These are phyloP conservation scores for Caranx ignobilis DNA, from an alignment of 2,113 vertebrate genomes.

Conservation along the genomic window DNA sequence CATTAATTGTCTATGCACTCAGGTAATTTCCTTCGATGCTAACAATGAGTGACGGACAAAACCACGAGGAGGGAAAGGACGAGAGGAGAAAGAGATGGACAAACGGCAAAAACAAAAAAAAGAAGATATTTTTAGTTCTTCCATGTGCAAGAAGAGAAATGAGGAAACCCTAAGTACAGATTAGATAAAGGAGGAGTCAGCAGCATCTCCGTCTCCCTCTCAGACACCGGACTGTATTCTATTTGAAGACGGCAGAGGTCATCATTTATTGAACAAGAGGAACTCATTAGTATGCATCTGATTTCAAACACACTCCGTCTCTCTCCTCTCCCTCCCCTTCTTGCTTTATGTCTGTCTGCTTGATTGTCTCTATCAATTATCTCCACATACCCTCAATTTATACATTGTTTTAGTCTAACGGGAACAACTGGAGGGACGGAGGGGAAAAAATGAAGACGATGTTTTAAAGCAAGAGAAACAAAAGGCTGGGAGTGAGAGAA, in stretches of 20 bases:
- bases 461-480: not conserved
- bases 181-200: slow-evolving; percentile 45
- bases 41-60: slow-evolving; percentile 14
- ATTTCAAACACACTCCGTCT: slow-evolving; percentile 69
- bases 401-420: not conserved
- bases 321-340: slow-evolving; percentile 60
- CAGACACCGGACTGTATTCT: slow-evolving; percentile 63
- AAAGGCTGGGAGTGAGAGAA: not conserved
- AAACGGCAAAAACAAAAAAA: not conserved
- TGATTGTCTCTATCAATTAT: slow-evolving; percentile 70
- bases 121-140: slow-evolving; percentile 22
- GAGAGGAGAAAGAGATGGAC: slow-evolving; percentile 1
- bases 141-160: slow-evolving; percentile 1
- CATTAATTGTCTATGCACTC: slow-evolving; percentile 15
- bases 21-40: not conserved
- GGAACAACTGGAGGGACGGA: slow-evolving; percentile 7
- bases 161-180: slow-evolving; percentile 7
- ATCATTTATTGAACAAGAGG: slow-evolving; percentile 80
- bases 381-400: slow-evolving; percentile 4
- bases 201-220: slow-evolving; percentile 42
- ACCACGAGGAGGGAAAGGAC: not conserved
- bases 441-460: not conserved
- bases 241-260: slow-evolving; percentile 77
- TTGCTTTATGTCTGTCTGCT: slow-evolving; percentile 67
- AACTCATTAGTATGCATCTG: slow-evolving; percentile 79